Base-by-base conservation (phyloP, 2,797 vertebrate genomes). In the Heliangelus exortis region DNA sequence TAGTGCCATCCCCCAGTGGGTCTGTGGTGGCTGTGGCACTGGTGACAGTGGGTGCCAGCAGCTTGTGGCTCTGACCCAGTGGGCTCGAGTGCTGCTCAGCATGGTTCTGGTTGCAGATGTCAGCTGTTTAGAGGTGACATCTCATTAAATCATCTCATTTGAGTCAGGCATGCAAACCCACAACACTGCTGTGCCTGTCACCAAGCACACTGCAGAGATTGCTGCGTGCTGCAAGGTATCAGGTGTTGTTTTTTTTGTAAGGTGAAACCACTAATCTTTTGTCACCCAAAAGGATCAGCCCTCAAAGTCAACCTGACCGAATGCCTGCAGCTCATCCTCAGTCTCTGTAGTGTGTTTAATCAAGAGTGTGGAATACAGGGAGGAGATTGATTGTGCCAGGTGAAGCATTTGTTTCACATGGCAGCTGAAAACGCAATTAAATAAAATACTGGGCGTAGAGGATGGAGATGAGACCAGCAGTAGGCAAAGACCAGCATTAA, bases 401-500 rank as follows among this genome's bases (percentile, higher is more conserved):
- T 51, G 39, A 82, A 76, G 36, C 25, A 36, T 73, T 76, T 15
- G 45, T 83, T 91, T 78, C 3, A 7, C 28, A 48, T 72, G 20
- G 72, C 66, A 83, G 43, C 75, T 83, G 66, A 85, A 90, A 92
- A 75, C 43, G 41, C 63, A 53, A 48, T 63, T 92, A 57, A 74
- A 68, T 48, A 68, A 54, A 53, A 13, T 45, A 20, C 11, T 61
- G 45, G 58, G 4, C 68, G 25, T 34, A 65, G 13, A 47, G 43
- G 47, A 54, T 57, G 25, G 47, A 72, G 50, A 41, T 57, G 43
- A 85, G 45, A 36, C 72, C 75, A 39, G 69, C 77, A 66, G 67
- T 53, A 72, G 41, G 31, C 71, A 41, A 82, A 82, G 47, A 59
- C 26, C 1, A 4, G 29, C 65, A 61, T 79, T 84, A 47, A 71